Evolutionary conservation across 2,888 invertebrate species (phyloP), one percentile per base, ranked within the genome.

Genomic region (Tryphoninae sp.): DNA sequence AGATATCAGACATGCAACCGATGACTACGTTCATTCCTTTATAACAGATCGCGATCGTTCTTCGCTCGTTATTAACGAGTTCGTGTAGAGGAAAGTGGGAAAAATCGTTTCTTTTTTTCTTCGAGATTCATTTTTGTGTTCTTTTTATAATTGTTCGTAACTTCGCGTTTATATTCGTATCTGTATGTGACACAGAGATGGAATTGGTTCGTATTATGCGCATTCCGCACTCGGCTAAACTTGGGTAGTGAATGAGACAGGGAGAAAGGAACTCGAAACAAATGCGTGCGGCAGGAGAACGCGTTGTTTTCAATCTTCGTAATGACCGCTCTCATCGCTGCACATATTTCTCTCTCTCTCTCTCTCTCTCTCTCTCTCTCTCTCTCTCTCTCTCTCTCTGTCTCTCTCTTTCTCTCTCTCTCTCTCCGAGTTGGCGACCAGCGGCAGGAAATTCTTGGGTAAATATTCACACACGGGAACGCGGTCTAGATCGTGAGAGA

Each of bases 261-360:
- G 9, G 7, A 58, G 45, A 76, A 58, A 67, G 53, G 67, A 62
- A 68, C 68, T 49, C 45, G 55, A 68, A 79, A 74, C 62, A 69
- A 74, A 68, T 74, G 62, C 74, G 74, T 69, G 68, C 55, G 58
- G 76, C 75, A 68, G 71, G 59, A 40, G 40, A 71, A 69, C 62
- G 58, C 58, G 26, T 45, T 67, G 45, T 72, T 89, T 90, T 88
- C 89, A 90, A 90, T 90, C 89, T 90, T 86, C 89, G 89, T 90
- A 89, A 90, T 90, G 90, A 90, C 89, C 89, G 88, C 78, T 84
- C 86, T 84, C 79, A 51, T 65, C 19, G 64, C 67, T 26, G 42
- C 42, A 64, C 55, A 55, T 76, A 80, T 69, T 83, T 80, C 84
- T 45, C 64, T 45, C 64, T 61, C 64, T 42, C 53, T 13, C 61